phyloP scores from a whole-genome alignment of 2,113 vertebrate genomes.

The Alosa alosa region DNA sequence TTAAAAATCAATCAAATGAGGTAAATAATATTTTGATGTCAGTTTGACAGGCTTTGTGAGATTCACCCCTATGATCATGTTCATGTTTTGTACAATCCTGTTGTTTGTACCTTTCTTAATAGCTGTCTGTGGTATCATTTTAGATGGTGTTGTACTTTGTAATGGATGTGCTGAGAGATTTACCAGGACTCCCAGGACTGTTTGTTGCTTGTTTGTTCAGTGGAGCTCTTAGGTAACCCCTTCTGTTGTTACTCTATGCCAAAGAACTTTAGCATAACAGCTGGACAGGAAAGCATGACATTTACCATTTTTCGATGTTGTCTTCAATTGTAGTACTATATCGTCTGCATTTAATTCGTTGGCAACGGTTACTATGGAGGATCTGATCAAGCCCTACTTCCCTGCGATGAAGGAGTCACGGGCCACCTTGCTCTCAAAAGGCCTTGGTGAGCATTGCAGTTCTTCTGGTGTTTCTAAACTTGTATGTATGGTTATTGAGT shows the following conservation, averaged over 20 bases:
- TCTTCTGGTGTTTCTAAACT: too few relatives aligned
- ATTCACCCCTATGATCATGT: too few relatives aligned
- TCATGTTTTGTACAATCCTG: too few relatives aligned
- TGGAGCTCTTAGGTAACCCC: slow-evolving; percentile 86
- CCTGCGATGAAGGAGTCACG: slow-evolving; percentile 75
- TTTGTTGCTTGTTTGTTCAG: slow-evolving; percentile 97
- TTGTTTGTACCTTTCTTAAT: neutral
- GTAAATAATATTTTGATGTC: too few relatives aligned
- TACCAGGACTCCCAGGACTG: slow-evolving; percentile 87
- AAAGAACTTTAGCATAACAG: too few relatives aligned
- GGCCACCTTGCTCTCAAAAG: slow-evolving; percentile 84
- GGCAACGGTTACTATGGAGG: slow-evolving; percentile 95
- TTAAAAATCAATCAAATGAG: too few relatives aligned
- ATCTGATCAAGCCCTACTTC: slow-evolving; percentile 87
- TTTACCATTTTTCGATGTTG: neutral
- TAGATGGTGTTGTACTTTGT: slow-evolving; percentile 95
- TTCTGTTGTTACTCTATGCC: neutral
- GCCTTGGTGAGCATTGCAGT: slow-evolving; percentile 73
- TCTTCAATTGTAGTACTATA: slow-evolving; percentile 78
- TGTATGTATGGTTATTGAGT: too few relatives aligned
- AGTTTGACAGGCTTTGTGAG: too few relatives aligned
- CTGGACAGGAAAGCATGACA: neutral
- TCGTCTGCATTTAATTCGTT: slow-evolving; percentile 96
- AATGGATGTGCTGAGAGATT: slow-evolving; percentile 85
- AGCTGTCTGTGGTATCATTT: neutral